phyloP scores from a whole-genome alignment of 2,888 invertebrate species.

The Aporophyla lueneburgensis region DNA sequence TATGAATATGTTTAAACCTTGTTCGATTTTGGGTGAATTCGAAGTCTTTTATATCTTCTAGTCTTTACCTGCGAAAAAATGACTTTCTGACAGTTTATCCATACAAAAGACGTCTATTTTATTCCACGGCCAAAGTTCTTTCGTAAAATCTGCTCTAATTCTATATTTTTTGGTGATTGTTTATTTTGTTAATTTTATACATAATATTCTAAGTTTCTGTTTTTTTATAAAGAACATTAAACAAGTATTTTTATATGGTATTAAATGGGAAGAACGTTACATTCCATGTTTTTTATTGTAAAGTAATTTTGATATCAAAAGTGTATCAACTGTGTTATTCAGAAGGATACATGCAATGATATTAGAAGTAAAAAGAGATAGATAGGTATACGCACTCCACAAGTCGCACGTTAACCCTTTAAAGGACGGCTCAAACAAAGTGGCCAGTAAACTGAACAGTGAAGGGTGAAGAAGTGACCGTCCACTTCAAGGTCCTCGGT shows the following conservation, averaged over 20 bases:
- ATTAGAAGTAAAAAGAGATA: no score
- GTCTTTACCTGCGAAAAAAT: neutral
- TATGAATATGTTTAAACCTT: no score
- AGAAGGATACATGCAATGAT: neutral
- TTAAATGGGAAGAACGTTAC: neutral
- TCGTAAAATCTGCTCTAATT: neutral
- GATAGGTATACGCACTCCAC: no score
- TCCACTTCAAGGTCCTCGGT: no score
- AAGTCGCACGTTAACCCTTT: neutral
- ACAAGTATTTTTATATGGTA: neutral
- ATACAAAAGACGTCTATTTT: neutral
- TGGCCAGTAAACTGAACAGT: no score
- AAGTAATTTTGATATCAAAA: neutral
- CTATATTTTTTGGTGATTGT: neutral
- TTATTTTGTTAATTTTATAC: neutral
- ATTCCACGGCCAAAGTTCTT: neutral
- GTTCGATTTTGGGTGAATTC: neutral
- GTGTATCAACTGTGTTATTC: neutral
- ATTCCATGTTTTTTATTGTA: slow-evolving; percentile 29
- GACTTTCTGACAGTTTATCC: neutral
- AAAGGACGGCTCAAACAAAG: no score
- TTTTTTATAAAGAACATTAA: neutral
- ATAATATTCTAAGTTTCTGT: neutral
- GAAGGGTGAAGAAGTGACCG: no score
- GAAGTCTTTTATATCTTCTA: neutral